Evolutionary conservation across 64 coral and sea anemone genomes (phyloP).

Genomic region (Actinia tenebrosa): DNA sequence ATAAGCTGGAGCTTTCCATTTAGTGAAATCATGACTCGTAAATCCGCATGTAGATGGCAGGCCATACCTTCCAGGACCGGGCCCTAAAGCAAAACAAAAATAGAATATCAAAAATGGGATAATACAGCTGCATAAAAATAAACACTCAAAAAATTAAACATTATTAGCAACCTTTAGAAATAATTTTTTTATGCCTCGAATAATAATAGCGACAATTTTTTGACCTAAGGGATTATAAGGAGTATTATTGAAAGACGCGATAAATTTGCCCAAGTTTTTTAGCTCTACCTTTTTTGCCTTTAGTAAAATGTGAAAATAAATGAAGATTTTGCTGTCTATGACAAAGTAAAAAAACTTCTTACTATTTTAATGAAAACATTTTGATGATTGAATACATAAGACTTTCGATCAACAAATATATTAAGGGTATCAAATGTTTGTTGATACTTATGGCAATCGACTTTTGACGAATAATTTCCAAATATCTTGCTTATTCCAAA

Average conservation of each 20-base stretch:
- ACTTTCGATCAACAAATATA: neutral
- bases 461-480: neutral
- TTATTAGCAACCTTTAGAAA: neutral
- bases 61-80: slow-evolving; percentile 85
- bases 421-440: neutral
- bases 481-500: neutral
- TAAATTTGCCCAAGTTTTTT: too few species aligned
- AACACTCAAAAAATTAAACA: neutral
- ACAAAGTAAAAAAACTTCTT: too few species aligned
- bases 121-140: neutral
- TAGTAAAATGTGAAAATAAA: too few species aligned
- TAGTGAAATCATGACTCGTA: slow-evolving; percentile 63
- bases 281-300: too few species aligned
- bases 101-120: neutral
- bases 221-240: too few species aligned
- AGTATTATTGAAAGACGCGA: too few species aligned
- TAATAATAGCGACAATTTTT: neutral
- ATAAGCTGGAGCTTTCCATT: slow-evolving; percentile 60
- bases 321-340: too few species aligned
- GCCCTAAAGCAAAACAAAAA: slow-evolving; percentile 40
- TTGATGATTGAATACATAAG: too few species aligned
- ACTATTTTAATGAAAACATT: too few species aligned
- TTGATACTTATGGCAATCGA: neutral
- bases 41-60: slow-evolving; percentile 78
- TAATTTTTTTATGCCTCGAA: neutral